Percentiles rank a stretch among this genome's conserved stretches.
These are phyloP conservation scores for Rhagonycha fulva DNA, from an alignment of 2,888 invertebrate species.

Conservation along the genomic window DNA sequence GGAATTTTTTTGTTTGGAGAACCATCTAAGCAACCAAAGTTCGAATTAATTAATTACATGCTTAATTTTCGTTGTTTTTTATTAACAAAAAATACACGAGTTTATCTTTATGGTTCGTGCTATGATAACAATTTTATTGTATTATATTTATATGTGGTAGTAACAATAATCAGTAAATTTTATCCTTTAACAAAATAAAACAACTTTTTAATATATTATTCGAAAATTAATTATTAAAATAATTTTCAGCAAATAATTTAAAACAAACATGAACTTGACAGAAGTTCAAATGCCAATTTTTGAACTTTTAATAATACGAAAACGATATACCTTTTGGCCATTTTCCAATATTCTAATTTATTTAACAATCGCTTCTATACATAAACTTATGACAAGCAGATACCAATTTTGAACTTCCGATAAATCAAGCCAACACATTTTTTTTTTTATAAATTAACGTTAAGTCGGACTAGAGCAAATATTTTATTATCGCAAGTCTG, in stretches of 20 bases:
- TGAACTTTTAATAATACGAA: constrained; percentile 9
- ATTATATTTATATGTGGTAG: not conserved
- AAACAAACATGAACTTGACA: constrained; percentile 4
- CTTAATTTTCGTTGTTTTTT: not conserved
- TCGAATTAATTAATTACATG: not conserved
- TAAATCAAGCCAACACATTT: not conserved
- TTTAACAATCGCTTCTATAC: constrained; percentile 1
- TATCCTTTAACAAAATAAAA: not conserved
- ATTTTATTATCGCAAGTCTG: constrained; percentile 42
- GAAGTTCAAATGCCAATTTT: constrained; percentile 17
- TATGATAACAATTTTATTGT: not conserved
- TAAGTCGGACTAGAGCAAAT: not conserved
- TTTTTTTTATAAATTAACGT: not conserved
- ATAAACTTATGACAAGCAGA: not conserved
- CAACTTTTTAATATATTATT: not conserved
- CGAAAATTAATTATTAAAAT: not conserved
- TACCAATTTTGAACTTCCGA: constrained; percentile 1
- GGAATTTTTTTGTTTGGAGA: not conserved
- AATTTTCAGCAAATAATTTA: not conserved
- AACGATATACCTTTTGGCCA: constrained; percentile 3
- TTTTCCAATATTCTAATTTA: constrained; percentile 10
- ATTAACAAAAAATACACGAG: not conserved
- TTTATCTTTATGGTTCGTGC: not conserved
- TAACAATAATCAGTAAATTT: not conserved
- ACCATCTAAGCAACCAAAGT: not conserved